These are phyloP conservation scores for Drosophila kurseongensis DNA, from an alignment of 1,140 invertebrate species.

Conservation along the genomic window DNA sequence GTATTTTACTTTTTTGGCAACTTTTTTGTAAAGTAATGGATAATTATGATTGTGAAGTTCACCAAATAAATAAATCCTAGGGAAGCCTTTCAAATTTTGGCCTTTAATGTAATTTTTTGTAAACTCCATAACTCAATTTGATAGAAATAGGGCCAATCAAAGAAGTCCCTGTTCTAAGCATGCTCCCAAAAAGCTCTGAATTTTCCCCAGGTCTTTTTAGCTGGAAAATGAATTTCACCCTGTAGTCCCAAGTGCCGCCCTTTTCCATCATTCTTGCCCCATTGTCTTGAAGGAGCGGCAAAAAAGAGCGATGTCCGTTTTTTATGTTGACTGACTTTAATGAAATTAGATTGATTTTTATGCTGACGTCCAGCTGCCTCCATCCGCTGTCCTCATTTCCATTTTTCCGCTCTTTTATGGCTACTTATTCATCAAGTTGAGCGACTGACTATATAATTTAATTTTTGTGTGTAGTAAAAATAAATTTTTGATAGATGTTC, in stretches of 20 bases:
- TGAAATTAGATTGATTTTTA: constrained; percentile 80
- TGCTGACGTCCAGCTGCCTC: constrained; percentile 55
- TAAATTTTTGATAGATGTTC: constrained; percentile 75
- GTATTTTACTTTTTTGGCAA: too few relatives aligned
- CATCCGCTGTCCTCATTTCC: constrained; percentile 9
- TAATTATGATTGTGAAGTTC: too few relatives aligned
- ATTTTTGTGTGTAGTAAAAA: constrained; percentile 74
- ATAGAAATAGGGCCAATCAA: background rate
- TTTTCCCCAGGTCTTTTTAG: too few relatives aligned
- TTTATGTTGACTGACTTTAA: constrained; percentile 78
- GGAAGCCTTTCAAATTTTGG: too few relatives aligned
- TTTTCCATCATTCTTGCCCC: background rate
- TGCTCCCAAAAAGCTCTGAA: background rate
- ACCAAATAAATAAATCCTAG: background rate
- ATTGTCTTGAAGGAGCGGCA: constrained; percentile 47
- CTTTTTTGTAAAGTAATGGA: too few relatives aligned
- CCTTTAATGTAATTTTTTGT: background rate
- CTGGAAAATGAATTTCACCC: constrained; percentile 19
- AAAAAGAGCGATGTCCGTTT: constrained; percentile 26
- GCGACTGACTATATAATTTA: constrained; percentile 78
- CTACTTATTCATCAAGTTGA: constrained; percentile 78
- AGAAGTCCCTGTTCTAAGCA: background rate
- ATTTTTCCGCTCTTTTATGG: constrained; percentile 56
- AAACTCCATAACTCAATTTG: background rate
- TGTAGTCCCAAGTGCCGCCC: constrained; percentile 2